Percentiles rank a stretch among this genome's conserved stretches.
Evolutionary conservation across 2,113 vertebrate species (phyloP).

Genomic region (Zapus hudsonius): DNA sequence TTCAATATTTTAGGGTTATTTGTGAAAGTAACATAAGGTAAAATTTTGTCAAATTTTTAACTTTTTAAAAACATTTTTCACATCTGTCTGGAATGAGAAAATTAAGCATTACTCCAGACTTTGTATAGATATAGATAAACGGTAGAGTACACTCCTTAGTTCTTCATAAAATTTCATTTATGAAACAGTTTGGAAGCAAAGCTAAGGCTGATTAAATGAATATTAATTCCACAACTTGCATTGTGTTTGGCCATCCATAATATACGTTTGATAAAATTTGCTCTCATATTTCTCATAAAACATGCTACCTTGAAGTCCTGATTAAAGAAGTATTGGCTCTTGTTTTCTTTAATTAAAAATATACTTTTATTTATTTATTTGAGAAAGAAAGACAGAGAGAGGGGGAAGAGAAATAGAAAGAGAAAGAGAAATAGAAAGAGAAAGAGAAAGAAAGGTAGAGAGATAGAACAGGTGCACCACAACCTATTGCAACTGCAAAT

Average conservation of each 20-base stretch:
- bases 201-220: neutral
- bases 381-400: too few species aligned
- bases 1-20: neutral
- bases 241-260: neutral
- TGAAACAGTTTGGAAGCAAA: neutral
- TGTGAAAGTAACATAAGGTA: neutral
- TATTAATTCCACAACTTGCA: neutral
- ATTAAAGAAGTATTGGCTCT: neutral
- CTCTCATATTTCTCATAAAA: constrained; percentile 2
- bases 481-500: too few species aligned
- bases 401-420: too few species aligned
- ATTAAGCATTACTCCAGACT: neutral
- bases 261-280: neutral
- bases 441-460: too few species aligned
- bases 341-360: too few species aligned
- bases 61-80: neutral
- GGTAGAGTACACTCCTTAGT: neutral
- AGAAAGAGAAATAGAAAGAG: too few species aligned
- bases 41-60: neutral
- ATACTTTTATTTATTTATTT: too few species aligned
- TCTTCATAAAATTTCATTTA: neutral
- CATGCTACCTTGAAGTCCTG: neutral
- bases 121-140: neutral
- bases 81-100: neutral
- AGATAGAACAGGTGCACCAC: too few species aligned